Percentiles rank a stretch among this genome's conserved stretches.
phyloP scores from a whole-genome alignment of 1,140 invertebrate species.

The Drosophila setifemur region DNA sequence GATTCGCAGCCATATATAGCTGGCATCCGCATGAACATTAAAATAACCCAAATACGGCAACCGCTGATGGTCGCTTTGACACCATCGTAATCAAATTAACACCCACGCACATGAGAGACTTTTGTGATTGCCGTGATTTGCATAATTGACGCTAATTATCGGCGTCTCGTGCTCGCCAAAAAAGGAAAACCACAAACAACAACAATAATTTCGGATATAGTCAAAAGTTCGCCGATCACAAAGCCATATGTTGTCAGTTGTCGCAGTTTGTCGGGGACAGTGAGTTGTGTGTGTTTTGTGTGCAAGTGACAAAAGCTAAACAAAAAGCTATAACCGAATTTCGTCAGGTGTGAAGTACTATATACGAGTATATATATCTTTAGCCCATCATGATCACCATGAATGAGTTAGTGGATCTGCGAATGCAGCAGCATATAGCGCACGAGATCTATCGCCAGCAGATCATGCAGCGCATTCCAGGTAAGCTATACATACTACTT shows the following conservation, averaged over 20 bases:
- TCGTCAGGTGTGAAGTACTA: constrained; percentile 45
- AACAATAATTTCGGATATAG: background rate
- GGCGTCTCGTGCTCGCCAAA: constrained; percentile 55
- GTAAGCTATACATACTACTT: constrained; percentile 41
- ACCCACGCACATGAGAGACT: constrained; percentile 66
- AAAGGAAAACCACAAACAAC: constrained; percentile 21
- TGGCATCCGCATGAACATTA: background rate
- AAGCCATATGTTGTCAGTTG: constrained; percentile 33
- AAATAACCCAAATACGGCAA: constrained; percentile 22
- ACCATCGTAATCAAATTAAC: constrained; percentile 74
- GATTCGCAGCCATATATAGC: background rate
- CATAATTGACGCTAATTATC: constrained; percentile 76
- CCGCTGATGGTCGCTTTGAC: constrained; percentile 29
- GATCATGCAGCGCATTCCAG: constrained; percentile 82
- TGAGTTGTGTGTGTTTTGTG: constrained; percentile 58
- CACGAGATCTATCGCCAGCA: constrained; percentile 82
- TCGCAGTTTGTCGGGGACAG: background rate
- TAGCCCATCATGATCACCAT: constrained; percentile 70
- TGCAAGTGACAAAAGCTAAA: constrained; percentile 61
- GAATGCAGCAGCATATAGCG: constrained; percentile 81
- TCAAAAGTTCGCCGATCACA: background rate
- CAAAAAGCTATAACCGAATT: constrained; percentile 9
- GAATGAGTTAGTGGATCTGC: constrained; percentile 81
- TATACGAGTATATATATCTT: constrained; percentile 30
- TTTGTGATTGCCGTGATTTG: constrained; percentile 53